Evolutionary conservation across 2,888 invertebrate genomes (phyloP).

Genomic region (Polymixis lichenea): DNA sequence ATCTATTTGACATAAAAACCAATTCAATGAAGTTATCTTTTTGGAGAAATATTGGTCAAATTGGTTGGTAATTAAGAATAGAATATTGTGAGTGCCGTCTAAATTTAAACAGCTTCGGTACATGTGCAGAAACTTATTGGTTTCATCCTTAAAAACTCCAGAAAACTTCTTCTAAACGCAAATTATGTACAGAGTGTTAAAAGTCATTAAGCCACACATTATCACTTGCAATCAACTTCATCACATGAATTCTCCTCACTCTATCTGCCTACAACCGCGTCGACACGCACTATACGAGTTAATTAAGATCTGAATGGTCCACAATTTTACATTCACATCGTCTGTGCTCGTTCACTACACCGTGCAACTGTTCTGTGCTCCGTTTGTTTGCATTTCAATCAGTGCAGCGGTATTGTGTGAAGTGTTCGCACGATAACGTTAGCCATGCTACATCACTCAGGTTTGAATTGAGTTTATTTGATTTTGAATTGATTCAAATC

Average conservation of each 20-base stretch:
- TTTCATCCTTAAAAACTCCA: background rate
- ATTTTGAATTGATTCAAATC: too few species aligned
- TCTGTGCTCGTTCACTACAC: slow-evolving; percentile 27
- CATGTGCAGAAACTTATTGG: background rate
- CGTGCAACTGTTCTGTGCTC: slow-evolving; percentile 40
- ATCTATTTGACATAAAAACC: background rate
- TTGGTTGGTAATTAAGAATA: background rate
- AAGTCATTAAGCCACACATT: background rate
- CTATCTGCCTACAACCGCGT: background rate
- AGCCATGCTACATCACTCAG: background rate
- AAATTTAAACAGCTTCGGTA: background rate
- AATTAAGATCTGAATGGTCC: slow-evolving; percentile 1
- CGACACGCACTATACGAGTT: slow-evolving; percentile 2
- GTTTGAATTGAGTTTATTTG: too few species aligned
- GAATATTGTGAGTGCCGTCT: background rate
- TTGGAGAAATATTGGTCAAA: background rate
- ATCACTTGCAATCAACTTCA: background rate
- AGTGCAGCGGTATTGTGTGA: slow-evolving; percentile 16
- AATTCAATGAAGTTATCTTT: background rate
- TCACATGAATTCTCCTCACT: background rate
- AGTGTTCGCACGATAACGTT: slow-evolving; percentile 34
- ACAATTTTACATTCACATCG: slow-evolving; percentile 3
- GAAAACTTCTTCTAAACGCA: background rate
- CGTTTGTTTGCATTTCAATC: slow-evolving; percentile 40
- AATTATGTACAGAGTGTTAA: background rate